A percentile compares a stretch with the other conserved stretches of the same genome.
These are phyloP conservation scores for Crocuta crocuta DNA, from an alignment of 2,113 vertebrate genomes.

Conservation along the genomic window DNA sequence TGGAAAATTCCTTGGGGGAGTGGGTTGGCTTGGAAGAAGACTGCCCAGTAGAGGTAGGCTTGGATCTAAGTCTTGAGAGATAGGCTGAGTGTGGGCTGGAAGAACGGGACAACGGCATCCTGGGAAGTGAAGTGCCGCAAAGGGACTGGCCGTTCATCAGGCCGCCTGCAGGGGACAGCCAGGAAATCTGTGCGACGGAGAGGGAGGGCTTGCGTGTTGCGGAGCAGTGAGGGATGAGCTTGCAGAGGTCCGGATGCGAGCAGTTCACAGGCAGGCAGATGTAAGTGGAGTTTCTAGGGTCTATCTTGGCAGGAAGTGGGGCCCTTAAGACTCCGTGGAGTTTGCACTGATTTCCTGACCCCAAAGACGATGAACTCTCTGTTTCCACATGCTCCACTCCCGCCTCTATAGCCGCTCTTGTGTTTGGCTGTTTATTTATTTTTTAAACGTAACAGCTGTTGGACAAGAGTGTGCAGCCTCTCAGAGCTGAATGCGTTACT, in stretches of 20 bases:
- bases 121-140: not conserved
- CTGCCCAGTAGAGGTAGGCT: not conserved
- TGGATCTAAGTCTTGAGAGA: not conserved
- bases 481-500: not conserved
- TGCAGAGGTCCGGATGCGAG: not conserved
- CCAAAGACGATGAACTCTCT: not conserved
- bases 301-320: not conserved
- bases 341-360: not conserved
- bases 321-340: not conserved
- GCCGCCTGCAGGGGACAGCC: not conserved
- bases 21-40: not conserved
- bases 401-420: not conserved
- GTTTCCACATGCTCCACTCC: not conserved
- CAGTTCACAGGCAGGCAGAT: not conserved
- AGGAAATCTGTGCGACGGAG: not conserved
- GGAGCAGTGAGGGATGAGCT: not conserved
- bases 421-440: slow-evolving; percentile 5
- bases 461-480: not conserved
- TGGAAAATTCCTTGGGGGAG: not conserved
- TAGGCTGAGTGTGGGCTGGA: not conserved
- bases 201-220: not conserved
- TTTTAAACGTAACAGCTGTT: slow-evolving; percentile 17
- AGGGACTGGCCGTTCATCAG: not conserved
- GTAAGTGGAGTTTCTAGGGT: not conserved
- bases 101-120: not conserved